Base-by-base conservation (phyloP, 2,797 vertebrate species). In the Sebastes nivosus region DNA sequence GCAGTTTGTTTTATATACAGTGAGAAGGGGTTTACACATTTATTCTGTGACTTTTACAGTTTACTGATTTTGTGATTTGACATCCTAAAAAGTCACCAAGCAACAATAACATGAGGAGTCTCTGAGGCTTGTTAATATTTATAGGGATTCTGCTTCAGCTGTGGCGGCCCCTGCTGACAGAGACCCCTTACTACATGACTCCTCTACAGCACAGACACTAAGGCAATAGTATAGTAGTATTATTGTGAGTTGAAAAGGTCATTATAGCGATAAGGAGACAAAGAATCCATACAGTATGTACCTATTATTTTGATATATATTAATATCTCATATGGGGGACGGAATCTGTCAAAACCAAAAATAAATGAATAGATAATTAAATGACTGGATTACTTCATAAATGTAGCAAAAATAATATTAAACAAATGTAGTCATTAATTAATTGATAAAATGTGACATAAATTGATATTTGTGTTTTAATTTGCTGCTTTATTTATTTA, bases 111-210 rank as follows among this genome's bases (percentile, higher is more conserved):
- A 72, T 4, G 1, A 55, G 4, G 20, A 57, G 27, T 13, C 38
- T 5, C 27, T 65, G 54, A 68, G 54, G 27, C 36, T n/a, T 30
- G 8, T 70, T 6, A 1, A 58, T 32, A 30, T 67, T 29, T 14
- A 4, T 5, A 29, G n/a, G 5, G 12, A 30, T 1, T 0, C 24
- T 67, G 61, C 68, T 34, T 60, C 0, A 76, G 57, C 68, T 82
- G 42, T 84, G 78, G 73, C 2, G 65, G 2, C 87, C n/a, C 67
- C 88, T 90, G 79, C 85, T 88, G 87, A 7, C 69, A 8, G 24
- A 81, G 4, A 29, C 22, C 3, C 2, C 11, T 27, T 14, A 71
- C 59, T 87, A 10, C 87, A 89, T 8, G 1, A n/a, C 59, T 70
- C 22, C 29, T 54, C 0, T 16, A 1, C 1, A 10, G 8, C 6